Evolutionary conservation across 2,797 vertebrate genomes (phyloP).

Genomic region (Pteropus rufus): DNA sequence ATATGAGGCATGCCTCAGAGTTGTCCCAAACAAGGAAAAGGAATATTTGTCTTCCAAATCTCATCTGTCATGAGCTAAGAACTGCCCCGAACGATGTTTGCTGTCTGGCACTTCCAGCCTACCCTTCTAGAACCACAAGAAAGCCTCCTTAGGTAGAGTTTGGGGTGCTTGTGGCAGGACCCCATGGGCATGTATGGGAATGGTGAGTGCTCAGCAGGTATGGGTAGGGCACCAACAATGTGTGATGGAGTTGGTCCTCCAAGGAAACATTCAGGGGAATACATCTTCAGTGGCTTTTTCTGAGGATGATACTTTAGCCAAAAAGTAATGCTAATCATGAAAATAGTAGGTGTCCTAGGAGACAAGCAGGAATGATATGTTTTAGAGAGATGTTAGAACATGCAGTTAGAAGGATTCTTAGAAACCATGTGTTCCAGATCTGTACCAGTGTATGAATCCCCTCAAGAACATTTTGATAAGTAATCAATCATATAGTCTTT

Average conservation of each 20-base stretch:
- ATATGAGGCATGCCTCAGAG: not conserved
- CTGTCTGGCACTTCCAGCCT: not conserved
- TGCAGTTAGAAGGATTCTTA: not conserved
- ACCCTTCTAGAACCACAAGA: not conserved
- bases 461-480: not conserved
- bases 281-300: constrained; percentile 14
- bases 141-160: not conserved
- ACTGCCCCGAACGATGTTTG: not conserved
- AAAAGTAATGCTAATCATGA: not conserved
- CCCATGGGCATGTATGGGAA: not conserved
- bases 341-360: not conserved
- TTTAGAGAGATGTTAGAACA: not conserved
- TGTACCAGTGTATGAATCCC: not conserved
- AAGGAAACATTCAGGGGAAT: not conserved
- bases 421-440: not conserved
- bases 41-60: not conserved
- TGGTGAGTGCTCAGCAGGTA: not conserved
- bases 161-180: not conserved
- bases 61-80: not conserved
- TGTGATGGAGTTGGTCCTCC: not conserved
- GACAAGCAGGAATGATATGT: not conserved
- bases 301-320: not conserved
- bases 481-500: not conserved
- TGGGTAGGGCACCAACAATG: not conserved
- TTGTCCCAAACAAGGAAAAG: not conserved